phyloP scores from a whole-genome alignment of 2,797 vertebrate genomes.

The Hypotaenidia philippensis region DNA sequence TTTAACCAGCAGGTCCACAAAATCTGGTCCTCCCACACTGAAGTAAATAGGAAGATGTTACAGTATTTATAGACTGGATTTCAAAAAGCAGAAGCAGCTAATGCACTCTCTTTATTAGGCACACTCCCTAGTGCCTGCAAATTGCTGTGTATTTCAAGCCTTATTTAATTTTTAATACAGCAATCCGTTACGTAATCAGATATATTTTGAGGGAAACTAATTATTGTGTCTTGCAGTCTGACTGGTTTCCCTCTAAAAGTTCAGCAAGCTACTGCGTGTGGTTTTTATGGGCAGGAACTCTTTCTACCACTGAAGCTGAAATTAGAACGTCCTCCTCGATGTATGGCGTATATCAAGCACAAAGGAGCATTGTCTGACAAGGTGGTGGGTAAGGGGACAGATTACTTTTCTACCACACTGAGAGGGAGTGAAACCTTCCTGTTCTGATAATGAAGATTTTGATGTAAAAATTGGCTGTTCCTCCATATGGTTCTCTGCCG shows the following conservation, averaged over 20 bases:
- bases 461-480: not conserved
- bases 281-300: constrained; percentile 26
- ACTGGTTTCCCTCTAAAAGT: constrained; percentile 41
- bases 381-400: not conserved
- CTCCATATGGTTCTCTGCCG: not conserved
- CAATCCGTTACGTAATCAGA: constrained; percentile 22
- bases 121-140: constrained; percentile 35
- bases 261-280: not conserved
- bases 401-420: not conserved
- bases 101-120: constrained; percentile 62
- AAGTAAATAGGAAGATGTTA: constrained; percentile 55
- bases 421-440: not conserved
- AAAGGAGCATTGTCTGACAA: not conserved
- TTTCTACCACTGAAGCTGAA: not conserved
- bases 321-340: not conserved
- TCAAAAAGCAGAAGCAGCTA: constrained; percentile 47
- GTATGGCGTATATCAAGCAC: not conserved
- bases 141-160: constrained; percentile 65
- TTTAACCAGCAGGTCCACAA: constrained; percentile 32
- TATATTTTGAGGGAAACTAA: constrained; percentile 45
- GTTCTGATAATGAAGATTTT: not conserved
- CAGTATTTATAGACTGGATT: constrained; percentile 55
- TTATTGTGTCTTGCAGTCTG: constrained; percentile 28
- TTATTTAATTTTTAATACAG: constrained; percentile 73
- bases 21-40: not conserved